phyloP scores from a whole-genome alignment of 2,888 invertebrate genomes.

The Dynastes grantii region DNA sequence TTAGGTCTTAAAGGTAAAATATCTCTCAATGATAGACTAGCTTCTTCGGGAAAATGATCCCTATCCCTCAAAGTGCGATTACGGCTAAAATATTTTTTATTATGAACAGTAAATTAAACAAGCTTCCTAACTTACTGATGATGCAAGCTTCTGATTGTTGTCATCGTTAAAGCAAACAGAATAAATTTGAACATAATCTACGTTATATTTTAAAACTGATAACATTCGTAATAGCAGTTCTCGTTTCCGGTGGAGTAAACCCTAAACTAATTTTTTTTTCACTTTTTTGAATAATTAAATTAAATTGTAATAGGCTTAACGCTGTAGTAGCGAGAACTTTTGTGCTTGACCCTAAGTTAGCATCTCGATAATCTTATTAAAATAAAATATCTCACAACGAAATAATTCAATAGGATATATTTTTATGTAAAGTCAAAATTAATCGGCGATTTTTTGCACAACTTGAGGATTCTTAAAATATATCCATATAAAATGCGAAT shows the following conservation, averaged over 20 bases:
- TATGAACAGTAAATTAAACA: not conserved
- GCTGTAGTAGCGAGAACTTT: slow-evolving; percentile 49
- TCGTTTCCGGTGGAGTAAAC: slow-evolving; percentile 56
- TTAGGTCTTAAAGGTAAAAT: slow-evolving; percentile 89
- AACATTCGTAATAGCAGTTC: slow-evolving; percentile 54
- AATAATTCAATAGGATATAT: not conserved
- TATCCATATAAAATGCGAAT: too few species aligned
- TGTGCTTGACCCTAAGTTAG: slow-evolving; percentile 33
- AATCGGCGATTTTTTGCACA: too few species aligned
- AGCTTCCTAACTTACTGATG: slow-evolving; percentile 45
- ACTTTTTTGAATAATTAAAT: slow-evolving; percentile 66
- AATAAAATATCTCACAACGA: slow-evolving; percentile 38
- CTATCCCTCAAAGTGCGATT: slow-evolving; percentile 58
- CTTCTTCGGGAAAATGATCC: slow-evolving; percentile 70
- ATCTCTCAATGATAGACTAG: slow-evolving; percentile 85
- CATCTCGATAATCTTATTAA: slow-evolving; percentile 43
- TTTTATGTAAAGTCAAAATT: too few species aligned
- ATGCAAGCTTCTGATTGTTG: slow-evolving; percentile 24
- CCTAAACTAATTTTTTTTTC: slow-evolving; percentile 62
- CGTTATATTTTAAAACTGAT: slow-evolving; percentile 28
- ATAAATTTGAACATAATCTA: slow-evolving; percentile 38
- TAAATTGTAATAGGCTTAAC: slow-evolving; percentile 66
- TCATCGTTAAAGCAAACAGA: slow-evolving; percentile 23
- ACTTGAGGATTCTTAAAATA: too few species aligned
- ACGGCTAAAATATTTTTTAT: slow-evolving; percentile 56